Evolutionary conservation across 2,888 invertebrate genomes (phyloP), one percentile per base, ranked within the genome.

Genomic region (Seira ritae): DNA sequence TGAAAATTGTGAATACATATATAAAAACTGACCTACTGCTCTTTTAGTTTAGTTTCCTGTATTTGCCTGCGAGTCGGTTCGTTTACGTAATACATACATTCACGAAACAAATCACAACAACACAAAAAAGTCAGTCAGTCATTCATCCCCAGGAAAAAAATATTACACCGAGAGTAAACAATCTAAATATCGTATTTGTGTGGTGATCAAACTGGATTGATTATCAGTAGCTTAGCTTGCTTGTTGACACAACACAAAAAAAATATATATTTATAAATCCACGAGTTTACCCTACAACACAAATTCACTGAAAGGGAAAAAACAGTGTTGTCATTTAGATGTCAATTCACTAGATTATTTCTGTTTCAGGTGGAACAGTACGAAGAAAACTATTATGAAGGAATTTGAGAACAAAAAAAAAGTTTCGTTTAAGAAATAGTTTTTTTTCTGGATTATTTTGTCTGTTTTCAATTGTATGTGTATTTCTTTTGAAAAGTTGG

Each of bases 21-120:
- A n/a, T 42, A 8, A 42, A 42, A 75, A 75, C 81, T 81, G 81
- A 81, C 81, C 81, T 81, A 81, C 81, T 81, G 75, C 71, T 81
- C 75, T 70, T 42, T 42, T 42, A 42, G 19, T 62, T 62, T 23
- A 62, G 68, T 67, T 72, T 31, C 22, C 62, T 68, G 69, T 55
- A 68, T 69, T 69, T 69, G 68, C 76, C 55, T 60, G 60, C 24
- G 42, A 42, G 76, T 76, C 24, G 37, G 22, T 75, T 23, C 42
- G 66, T 22, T 42, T 68, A 75, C 55, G 46, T 50, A 42, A 42
- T 6, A 42, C 6, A 42, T 74, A 46, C 74, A 74, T 22, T 66
- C 15, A 73, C 62, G 17, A 67, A 8, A 8, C 6, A 42, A 8
- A 42, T 8, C 42, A 42, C 6, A 42, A 42, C 42, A 42, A 12